Conservation (phyloP, 2,113 vertebrate species). For the Peromyscus maniculatus region DNA sequence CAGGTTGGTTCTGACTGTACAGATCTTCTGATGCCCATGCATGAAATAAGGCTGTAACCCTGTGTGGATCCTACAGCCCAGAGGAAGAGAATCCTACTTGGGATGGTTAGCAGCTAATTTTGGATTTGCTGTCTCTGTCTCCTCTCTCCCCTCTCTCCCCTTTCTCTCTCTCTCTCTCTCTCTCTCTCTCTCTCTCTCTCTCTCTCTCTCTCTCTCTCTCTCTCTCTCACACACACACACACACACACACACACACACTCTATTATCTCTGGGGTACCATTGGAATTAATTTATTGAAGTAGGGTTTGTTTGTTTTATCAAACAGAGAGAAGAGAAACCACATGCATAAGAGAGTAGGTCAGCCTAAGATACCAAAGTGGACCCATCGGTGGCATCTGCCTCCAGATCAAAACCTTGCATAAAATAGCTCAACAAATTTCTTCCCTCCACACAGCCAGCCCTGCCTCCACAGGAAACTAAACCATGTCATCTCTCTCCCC, state of each 20-base stretch:
- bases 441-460: rapidly evolving
- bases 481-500: rapidly evolving
- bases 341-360: background rate
- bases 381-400: background rate
- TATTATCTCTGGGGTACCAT: background rate
- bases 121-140: background rate
- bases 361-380: background rate
- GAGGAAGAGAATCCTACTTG: background rate
- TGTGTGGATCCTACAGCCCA: background rate
- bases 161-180: rapidly evolving
- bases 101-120: no score
- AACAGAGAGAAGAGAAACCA: background rate
- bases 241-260: no score
- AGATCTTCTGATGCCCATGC: background rate
- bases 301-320: background rate
- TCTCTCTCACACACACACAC: background rate
- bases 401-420: rapidly evolving
- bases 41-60: background rate
- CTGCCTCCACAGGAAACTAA: background rate
- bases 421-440: rapidly evolving
- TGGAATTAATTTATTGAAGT: background rate
- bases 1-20: rapidly evolving
- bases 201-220: no score
- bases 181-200: background rate
- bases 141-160: background rate